Percentiles rank a stretch among this genome's conserved stretches.
Conservation (phyloP, 2,888 invertebrate species). For the Chymomyza amoena region DNA sequence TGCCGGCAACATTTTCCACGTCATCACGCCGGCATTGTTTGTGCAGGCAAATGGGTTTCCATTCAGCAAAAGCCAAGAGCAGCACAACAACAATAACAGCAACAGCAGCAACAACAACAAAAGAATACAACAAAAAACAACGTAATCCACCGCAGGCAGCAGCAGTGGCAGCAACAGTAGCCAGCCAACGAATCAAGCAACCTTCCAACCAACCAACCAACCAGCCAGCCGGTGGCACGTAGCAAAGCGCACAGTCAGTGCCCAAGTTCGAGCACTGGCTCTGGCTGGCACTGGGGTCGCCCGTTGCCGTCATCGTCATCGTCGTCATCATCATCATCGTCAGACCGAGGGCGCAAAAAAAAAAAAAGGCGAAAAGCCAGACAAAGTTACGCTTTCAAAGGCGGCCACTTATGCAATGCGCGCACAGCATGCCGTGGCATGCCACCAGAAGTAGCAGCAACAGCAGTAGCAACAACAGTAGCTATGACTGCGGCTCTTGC, state of each 20-base stretch:
- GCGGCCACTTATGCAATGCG: slow-evolving; percentile 11
- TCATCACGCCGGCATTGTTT: slow-evolving; percentile 62
- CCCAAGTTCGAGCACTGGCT: slow-evolving; percentile 15
- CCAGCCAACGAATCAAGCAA: not conserved
- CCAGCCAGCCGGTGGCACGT: slow-evolving; percentile 39
- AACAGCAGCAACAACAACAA: not conserved
- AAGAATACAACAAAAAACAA: not conserved
- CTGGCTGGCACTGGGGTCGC: slow-evolving; percentile 32
- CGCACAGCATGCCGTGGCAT: slow-evolving; percentile 25
- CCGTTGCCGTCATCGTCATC: slow-evolving; percentile 22
- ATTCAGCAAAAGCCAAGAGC: not conserved
- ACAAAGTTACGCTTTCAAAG: slow-evolving; percentile 37
- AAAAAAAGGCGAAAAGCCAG: slow-evolving; percentile 37
- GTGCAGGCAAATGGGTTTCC: slow-evolving; percentile 38
- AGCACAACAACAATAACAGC: not conserved
- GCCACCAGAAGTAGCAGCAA: slow-evolving; percentile 17
- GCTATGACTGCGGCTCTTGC: not conserved
- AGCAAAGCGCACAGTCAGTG: slow-evolving; percentile 35
- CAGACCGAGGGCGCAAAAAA: slow-evolving; percentile 14
- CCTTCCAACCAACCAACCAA: slow-evolving; percentile 34
- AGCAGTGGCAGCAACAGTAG: slow-evolving; percentile 20
- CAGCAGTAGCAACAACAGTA: not conserved
- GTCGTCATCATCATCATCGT: slow-evolving; percentile 16
- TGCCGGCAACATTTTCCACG: slow-evolving; percentile 57
- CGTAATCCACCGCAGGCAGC: slow-evolving; percentile 11